phyloP scores from a whole-genome alignment of 2,797 vertebrate species.

The Coendou prehensilis region DNA sequence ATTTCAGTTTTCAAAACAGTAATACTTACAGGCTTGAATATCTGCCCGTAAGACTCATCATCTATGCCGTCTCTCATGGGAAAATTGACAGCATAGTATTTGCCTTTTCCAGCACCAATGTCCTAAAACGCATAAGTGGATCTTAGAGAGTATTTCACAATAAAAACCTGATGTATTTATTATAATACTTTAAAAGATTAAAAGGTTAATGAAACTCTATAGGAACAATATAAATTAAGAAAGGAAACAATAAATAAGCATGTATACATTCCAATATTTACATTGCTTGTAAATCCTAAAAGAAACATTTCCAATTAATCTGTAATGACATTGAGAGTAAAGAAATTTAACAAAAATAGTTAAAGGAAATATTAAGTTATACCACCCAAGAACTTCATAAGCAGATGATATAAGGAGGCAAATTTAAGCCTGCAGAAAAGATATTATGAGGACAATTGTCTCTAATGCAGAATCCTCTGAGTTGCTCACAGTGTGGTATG shows the following conservation, averaged over 20 bases:
- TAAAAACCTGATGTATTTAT: not conserved
- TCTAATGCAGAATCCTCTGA: not conserved
- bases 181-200: slow-evolving; percentile 32
- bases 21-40: slow-evolving; percentile 95
- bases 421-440: not conserved
- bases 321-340: not conserved
- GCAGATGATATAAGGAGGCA: not conserved
- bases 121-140: slow-evolving; percentile 88
- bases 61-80: slow-evolving; percentile 96
- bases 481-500: not conserved
- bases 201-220: slow-evolving; percentile 37
- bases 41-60: slow-evolving; percentile 95
- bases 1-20: not conserved
- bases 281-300: not conserved
- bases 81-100: slow-evolving; percentile 97
- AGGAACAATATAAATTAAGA: not conserved
- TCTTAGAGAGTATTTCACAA: not conserved
- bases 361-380: not conserved
- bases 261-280: not conserved
- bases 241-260: slow-evolving; percentile 54
- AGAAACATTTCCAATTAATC: slow-evolving; percentile 40
- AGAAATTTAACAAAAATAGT: slow-evolving; percentile 52
- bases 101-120: slow-evolving; percentile 97
- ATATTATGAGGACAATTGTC: not conserved
- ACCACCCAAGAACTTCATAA: not conserved